These are phyloP conservation scores for Drosophila melanica DNA, from an alignment of 1,140 invertebrate genomes.

Conservation along the genomic window DNA sequence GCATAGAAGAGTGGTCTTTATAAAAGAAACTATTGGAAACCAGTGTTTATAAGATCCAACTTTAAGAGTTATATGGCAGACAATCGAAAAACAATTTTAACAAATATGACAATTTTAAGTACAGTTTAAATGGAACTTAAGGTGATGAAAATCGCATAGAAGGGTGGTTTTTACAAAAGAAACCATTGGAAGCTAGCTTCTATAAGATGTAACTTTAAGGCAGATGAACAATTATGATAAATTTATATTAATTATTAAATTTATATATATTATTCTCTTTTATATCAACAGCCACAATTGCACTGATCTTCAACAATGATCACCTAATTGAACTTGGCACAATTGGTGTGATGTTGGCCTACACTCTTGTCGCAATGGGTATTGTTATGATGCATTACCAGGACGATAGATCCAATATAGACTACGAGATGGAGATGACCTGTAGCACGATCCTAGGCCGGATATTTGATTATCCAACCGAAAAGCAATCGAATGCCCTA, in stretches of 20 bases:
- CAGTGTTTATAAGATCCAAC: no score
- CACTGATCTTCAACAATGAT: constrained; percentile 93
- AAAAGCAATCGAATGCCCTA: not conserved
- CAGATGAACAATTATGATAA: no score
- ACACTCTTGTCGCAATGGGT: constrained; percentile 95
- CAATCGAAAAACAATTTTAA: no score
- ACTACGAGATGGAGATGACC: constrained; percentile 41
- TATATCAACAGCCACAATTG: constrained; percentile 87
- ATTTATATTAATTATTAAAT: not conserved
- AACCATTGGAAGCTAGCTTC: no score
- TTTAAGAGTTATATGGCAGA: no score
- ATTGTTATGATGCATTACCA: constrained; percentile 92
- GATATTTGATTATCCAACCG: not conserved
- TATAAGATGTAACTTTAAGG: no score
- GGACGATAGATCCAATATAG: constrained; percentile 37
- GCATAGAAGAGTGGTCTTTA: no score
- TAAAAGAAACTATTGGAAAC: no score
- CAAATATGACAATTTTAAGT: no score
- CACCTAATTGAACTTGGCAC: constrained; percentile 98
- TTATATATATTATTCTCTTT: not conserved
- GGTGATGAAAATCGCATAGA: no score
- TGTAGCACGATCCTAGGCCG: constrained; percentile 37
- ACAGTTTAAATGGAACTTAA: no score
- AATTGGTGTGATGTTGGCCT: constrained; percentile 88
- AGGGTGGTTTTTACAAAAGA: no score